Conservation (phyloP, 2,888 invertebrate species). For the Penaeus monodon region DNA sequence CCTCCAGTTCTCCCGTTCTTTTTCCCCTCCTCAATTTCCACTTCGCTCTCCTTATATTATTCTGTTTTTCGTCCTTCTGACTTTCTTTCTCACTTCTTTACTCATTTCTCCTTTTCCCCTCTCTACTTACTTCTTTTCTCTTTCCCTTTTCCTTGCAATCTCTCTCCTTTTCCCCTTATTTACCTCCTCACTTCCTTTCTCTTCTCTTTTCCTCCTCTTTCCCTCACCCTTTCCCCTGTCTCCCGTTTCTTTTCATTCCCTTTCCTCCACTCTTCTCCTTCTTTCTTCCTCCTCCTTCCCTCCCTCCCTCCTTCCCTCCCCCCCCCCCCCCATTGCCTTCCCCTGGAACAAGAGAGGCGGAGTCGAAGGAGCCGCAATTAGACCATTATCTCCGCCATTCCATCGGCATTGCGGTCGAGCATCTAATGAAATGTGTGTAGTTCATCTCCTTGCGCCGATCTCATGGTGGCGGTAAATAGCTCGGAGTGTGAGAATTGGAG, state of each 20-base stretch:
- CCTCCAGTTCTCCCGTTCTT: too few species aligned
- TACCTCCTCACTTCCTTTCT: too few species aligned
- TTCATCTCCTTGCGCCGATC: slow-evolving; percentile 2
- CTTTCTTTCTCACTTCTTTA: too few species aligned
- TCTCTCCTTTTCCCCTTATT: too few species aligned
- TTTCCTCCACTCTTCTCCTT: neutral
- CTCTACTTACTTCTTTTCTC: too few species aligned
- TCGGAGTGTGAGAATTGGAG: neutral
- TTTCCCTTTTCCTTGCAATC: too few species aligned
- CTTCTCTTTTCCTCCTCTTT: too few species aligned
- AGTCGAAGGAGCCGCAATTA: too few species aligned
- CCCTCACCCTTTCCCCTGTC: neutral
- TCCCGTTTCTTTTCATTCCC: neutral
- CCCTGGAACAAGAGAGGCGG: neutral
- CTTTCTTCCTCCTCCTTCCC: neutral
- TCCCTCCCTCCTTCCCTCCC: neutral
- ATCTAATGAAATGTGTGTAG: neutral
- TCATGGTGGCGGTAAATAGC: neutral
- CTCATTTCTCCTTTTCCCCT: too few species aligned
- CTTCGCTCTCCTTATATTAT: too few species aligned
- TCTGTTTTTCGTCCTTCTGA: too few species aligned
- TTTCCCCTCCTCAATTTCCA: too few species aligned
- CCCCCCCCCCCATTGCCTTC: neutral
- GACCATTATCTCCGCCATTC: neutral
- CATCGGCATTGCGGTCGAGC: neutral